Conservation (phyloP, 2,888 invertebrate genomes). For the Hedya salicella region DNA sequence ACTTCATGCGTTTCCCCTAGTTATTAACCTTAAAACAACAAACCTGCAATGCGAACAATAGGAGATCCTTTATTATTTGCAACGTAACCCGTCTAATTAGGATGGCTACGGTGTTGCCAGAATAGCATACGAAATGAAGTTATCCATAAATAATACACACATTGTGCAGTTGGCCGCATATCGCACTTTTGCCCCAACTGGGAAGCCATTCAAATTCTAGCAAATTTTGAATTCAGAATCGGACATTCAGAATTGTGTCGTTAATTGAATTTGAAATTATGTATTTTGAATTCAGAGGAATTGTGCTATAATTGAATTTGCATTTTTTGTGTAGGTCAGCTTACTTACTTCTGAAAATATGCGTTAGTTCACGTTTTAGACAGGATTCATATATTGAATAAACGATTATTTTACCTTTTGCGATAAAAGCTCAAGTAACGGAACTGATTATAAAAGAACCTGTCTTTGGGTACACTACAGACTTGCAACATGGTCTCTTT, state of each 20-base stretch:
- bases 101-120: constrained; percentile 5
- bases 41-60: constrained; percentile 5
- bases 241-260: no score
- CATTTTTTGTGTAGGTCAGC: no score
- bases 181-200: background rate
- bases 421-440: no score
- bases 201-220: background rate
- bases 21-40: no score
- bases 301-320: no score
- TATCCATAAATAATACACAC: background rate
- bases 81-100: constrained; percentile 14
- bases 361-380: no score
- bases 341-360: no score
- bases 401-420: no score
- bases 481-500: constrained; percentile 10
- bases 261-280: no score
- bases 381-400: no score
- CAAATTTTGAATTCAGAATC: background rate
- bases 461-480: constrained; percentile 9
- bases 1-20: no score
- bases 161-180: constrained; percentile 4
- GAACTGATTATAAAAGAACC: no score
- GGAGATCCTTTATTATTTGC: constrained; percentile 16
- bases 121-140: constrained; percentile 20
- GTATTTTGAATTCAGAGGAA: background rate